These are phyloP conservation scores for Nymphalis c-album DNA, from an alignment of 2,888 invertebrate species.

Conservation along the genomic window DNA sequence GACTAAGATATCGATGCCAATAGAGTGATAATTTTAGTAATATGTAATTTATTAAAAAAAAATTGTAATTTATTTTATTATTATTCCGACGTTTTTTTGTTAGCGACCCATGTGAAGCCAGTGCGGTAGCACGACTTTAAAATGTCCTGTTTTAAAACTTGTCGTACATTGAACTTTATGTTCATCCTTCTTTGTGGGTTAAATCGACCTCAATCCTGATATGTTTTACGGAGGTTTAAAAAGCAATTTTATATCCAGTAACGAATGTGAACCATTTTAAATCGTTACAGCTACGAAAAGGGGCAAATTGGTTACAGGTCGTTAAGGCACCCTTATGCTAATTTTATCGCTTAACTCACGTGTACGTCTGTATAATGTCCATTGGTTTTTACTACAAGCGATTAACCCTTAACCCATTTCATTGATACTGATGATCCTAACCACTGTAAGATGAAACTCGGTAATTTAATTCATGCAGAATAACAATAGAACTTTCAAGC, in stretches of 20 bases:
- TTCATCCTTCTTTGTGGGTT: slow-evolving; percentile 2
- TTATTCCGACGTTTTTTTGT: no score
- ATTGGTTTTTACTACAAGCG: slow-evolving; percentile 23
- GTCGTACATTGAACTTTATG: slow-evolving; percentile 7
- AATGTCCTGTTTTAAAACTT: neutral
- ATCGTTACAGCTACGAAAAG: slow-evolving; percentile 23
- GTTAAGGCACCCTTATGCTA: slow-evolving; percentile 38
- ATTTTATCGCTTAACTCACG: slow-evolving; percentile 34
- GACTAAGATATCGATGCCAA: no score
- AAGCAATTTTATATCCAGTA: slow-evolving; percentile 27
- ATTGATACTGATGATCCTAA: slow-evolving; percentile 2
- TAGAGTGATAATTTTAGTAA: no score
- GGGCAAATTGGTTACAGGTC: slow-evolving; percentile 32
- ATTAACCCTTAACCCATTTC: slow-evolving; percentile 15
- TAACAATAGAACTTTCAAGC: neutral
- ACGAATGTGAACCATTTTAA: slow-evolving; percentile 23
- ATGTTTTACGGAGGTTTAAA: slow-evolving; percentile 26
- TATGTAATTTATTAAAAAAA: no score
- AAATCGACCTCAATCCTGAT: slow-evolving; percentile 17
- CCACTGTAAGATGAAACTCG: neutral
- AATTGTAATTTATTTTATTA: no score
- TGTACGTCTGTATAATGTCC: slow-evolving; percentile 25
- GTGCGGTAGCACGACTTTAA: neutral
- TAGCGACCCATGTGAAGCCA: no score
- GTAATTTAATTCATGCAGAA: neutral